These are phyloP conservation scores for Sycophila sp. DNA, from an alignment of 1,140 invertebrate genomes.

Conservation along the genomic window DNA sequence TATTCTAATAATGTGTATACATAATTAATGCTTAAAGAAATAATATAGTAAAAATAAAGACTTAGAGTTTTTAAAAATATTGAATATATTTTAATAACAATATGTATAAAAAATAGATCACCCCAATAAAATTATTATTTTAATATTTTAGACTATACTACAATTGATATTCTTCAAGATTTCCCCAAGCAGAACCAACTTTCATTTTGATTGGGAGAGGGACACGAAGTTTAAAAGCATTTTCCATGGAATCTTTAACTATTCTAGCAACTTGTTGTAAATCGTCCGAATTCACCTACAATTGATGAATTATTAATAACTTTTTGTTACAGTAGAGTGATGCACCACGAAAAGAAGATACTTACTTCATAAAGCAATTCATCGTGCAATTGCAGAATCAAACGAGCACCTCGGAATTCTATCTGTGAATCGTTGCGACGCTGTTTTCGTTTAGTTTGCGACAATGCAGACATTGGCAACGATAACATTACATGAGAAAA, in stretches of 20 bases:
- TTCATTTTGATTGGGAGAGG: slow-evolving; percentile 89
- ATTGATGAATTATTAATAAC: no score
- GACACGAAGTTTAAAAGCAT: slow-evolving; percentile 76
- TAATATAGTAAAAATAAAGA: background rate
- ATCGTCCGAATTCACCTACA: slow-evolving; percentile 66
- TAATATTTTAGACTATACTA: slow-evolving; percentile 8
- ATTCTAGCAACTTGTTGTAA: slow-evolving; percentile 72
- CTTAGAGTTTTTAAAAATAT: background rate
- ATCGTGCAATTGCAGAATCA: slow-evolving; percentile 94
- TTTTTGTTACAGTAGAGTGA: no score
- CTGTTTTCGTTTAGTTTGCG: slow-evolving; percentile 47
- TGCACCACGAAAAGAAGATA: no score
- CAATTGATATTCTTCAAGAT: slow-evolving; percentile 66
- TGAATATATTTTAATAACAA: background rate
- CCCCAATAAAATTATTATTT: background rate
- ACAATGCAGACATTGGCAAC: slow-evolving; percentile 47
- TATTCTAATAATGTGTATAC: no score
- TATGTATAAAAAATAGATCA: background rate
- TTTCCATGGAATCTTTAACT: slow-evolving; percentile 84
- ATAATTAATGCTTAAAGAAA: background rate
- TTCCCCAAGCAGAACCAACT: slow-evolving; percentile 83
- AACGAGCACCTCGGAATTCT: slow-evolving; percentile 64
- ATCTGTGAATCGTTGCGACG: slow-evolving; percentile 52
- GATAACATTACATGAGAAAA: slow-evolving; percentile 55
- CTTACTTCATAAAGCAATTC: slow-evolving; percentile 94